Evolutionary conservation across 92 coral and sea anemone species (phyloP), one percentile per base, ranked within the genome.

Genomic region (Zoanthus solanderi): DNA sequence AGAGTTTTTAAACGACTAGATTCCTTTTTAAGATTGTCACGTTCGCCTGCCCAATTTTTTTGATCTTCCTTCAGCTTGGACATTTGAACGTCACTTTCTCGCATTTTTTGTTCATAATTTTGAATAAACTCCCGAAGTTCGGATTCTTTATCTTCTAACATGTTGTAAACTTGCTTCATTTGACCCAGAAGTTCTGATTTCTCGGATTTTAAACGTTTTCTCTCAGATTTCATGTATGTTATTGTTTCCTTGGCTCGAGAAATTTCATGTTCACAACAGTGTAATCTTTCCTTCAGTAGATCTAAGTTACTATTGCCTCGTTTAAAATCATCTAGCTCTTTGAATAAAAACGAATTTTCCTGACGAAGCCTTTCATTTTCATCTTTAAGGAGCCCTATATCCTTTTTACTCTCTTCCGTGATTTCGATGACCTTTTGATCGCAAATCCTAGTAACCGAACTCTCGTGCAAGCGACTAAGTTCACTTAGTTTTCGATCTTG

Each of bases 211-310:
- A 97, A 91, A 46, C 96, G 98, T 85, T 96, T 93, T 71, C 98
- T 89, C 75, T 97, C 99, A 15, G 89, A 72, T 83, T 97, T 97
- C 94, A 97, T 97, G 53, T 94, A 95, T 74, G 92, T 93, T 61
- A 97, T 97, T 47, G 99, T 94, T 75, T 97, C 99, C 79, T 95
- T 97, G 45, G 98, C 98, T 52, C 99, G 98, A 45, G 92, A 69
- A 12, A 95, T 95, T 78, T 97, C 99, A 83, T 91, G 97, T 92
- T 97, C 98, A 84, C 94, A 95, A 53, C 94, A 94, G 63, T 93
- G 98, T 48, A 97, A 83, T 85, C 95, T 78, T 78, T 97, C 97
- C 65, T 91, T 88, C 56, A 97, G 90, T 66, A 94, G 95, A n/a
- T 97, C 98, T 71, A 95, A 85, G 79, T 97, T 95, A 34, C 92